A percentile compares a stretch with the other conserved stretches of the same genome.
phyloP scores from a whole-genome alignment of 1,140 invertebrate genomes.

The Platorchestia sp. region DNA sequence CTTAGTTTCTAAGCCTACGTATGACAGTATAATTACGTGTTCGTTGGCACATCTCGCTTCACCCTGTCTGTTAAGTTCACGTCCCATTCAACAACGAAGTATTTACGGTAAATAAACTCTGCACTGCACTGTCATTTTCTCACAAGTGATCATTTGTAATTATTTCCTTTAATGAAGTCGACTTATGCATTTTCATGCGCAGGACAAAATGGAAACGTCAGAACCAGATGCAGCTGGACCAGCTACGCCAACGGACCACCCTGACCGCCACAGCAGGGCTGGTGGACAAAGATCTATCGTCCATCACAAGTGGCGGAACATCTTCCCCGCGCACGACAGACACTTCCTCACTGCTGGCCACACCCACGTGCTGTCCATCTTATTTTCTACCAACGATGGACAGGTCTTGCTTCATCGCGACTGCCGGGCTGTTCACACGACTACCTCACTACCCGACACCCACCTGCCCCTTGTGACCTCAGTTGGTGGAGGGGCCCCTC shows the following conservation, averaged over 20 bases:
- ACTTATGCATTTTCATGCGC: constrained; percentile 61
- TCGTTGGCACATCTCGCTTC: no score
- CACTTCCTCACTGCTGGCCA: neutral
- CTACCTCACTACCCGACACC: constrained; percentile 63
- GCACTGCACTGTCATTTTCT: neutral
- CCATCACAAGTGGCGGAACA: constrained; percentile 59
- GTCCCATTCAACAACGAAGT: no score
- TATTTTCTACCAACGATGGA: constrained; percentile 65
- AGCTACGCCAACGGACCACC: constrained; percentile 81
- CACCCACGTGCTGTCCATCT: constrained; percentile 63
- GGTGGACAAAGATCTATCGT: constrained; percentile 41
- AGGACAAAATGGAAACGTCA: constrained; percentile 97
- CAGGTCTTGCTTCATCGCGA: constrained; percentile 66
- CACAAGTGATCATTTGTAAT: neutral
- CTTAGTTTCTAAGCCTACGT: neutral
- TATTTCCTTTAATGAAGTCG: neutral
- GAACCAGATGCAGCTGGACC: constrained; percentile 87
- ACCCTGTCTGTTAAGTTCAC: no score
- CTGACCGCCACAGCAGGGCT: neutral
- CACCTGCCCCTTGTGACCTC: constrained; percentile 65
- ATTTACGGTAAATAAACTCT: neutral
- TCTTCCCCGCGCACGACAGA: constrained; percentile 60
- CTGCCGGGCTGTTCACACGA: constrained; percentile 66
- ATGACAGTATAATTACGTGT: no score
- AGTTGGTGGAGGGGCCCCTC: constrained; percentile 41